phyloP scores from a whole-genome alignment of 2,888 invertebrate genomes.

The Coenonympha arcania region DNA sequence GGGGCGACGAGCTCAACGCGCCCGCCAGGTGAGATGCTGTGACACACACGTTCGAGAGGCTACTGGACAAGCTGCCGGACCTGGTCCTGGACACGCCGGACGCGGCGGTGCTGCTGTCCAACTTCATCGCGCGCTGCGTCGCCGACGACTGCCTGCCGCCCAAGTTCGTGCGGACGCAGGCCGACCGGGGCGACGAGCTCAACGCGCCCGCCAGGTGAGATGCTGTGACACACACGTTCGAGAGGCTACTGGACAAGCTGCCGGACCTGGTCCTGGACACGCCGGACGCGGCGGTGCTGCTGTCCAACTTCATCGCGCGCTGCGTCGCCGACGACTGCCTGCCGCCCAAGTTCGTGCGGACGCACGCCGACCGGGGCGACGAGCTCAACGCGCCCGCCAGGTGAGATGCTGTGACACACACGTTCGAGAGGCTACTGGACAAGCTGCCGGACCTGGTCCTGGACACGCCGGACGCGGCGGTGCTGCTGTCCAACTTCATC shows the following conservation, averaged over 20 bases:
- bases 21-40: conserved; percentile 51
- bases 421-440: too few species aligned
- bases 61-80: conserved; percentile 86
- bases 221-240: too few species aligned
- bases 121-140: conserved; percentile 92
- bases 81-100: conserved; percentile 92
- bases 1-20: conserved; percentile 35
- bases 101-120: conserved; percentile 86
- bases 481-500: conserved; percentile 89
- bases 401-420: too few species aligned
- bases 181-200: conserved; percentile 29
- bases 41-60: too few species aligned
- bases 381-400: conserved; percentile 44
- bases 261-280: conserved; percentile 91
- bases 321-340: conserved; percentile 95
- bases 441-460: conserved; percentile 88
- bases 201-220: conserved; percentile 50
- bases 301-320: conserved; percentile 93
- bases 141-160: conserved; percentile 96
- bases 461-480: conserved; percentile 91
- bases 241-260: too few species aligned
- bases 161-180: conserved; percentile 80
- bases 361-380: conserved; percentile 51
- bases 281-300: conserved; percentile 86
- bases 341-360: conserved; percentile 86